Evolutionary conservation across 2,113 vertebrate genomes (phyloP).

Genomic region (Rhynchopsitta pachyrhyncha): DNA sequence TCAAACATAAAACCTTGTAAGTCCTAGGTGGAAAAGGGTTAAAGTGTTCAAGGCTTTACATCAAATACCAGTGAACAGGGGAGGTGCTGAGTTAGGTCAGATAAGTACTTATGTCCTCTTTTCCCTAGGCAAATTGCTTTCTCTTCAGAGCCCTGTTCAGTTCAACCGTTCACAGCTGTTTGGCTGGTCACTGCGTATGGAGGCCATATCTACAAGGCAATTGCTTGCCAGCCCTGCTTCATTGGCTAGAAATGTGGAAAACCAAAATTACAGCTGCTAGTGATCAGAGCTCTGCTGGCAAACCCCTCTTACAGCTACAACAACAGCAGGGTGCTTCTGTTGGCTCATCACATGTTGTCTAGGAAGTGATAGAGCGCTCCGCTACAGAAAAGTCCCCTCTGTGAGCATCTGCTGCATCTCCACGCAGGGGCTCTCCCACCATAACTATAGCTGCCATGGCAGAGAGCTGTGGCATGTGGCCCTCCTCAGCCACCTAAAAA

Average conservation of each 20-base stretch:
- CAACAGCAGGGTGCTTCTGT: not conserved
- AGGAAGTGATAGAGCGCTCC: accelerated
- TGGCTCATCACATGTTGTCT: not conserved
- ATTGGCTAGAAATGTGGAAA: not conserved
- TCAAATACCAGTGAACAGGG: not conserved
- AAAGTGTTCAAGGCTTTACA: not conserved
- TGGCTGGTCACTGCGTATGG: not conserved
- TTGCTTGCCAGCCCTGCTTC: not conserved
- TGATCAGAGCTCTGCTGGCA: not conserved
- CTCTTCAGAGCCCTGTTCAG: not conserved
- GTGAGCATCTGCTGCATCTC: not conserved
- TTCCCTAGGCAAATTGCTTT: not conserved
- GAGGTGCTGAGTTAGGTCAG: not conserved
- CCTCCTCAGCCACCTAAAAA: not conserved
- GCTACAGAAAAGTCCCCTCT: not conserved
- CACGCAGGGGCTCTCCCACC: not conserved
- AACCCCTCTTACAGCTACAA: not conserved
- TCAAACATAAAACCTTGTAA: not conserved
- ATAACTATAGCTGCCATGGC: not conserved
- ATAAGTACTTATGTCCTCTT: not conserved
- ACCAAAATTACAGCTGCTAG: not conserved
- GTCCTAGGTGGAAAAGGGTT: not conserved
- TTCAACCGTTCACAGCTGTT: not conserved
- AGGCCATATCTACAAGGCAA: not conserved
- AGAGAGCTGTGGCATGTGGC: not conserved